These are phyloP conservation scores for Lethocerus indicus DNA, from an alignment of 1,140 invertebrate species.

Conservation along the genomic window DNA sequence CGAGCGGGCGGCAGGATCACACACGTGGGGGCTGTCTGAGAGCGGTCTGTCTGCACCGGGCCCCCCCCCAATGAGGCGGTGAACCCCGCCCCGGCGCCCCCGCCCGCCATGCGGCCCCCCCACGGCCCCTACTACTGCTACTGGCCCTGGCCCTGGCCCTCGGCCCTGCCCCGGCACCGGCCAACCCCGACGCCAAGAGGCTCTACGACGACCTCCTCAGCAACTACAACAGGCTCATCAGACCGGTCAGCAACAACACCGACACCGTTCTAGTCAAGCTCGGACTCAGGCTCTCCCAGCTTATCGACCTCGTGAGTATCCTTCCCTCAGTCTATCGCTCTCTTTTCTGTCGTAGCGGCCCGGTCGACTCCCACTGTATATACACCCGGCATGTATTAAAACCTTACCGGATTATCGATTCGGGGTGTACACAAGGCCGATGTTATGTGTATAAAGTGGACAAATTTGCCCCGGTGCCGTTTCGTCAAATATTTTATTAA, in stretches of 20 bases:
- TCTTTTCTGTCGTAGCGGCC: no score
- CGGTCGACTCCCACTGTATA: no score
- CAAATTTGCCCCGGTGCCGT: no score
- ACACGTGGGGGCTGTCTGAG: no score
- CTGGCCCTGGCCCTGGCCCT: constrained; percentile 7
- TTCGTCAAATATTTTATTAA: no score
- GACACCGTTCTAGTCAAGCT: constrained; percentile 87
- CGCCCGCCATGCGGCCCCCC: neutral
- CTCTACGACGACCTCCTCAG: constrained; percentile 89
- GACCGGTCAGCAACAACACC: constrained; percentile 83
- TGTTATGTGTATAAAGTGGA: no score
- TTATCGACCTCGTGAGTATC: constrained; percentile 79
- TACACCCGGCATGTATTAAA: no score
- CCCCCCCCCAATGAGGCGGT: neutral
- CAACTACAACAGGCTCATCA: constrained; percentile 89
- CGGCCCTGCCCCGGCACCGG: constrained; percentile 12
- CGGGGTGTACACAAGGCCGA: no score
- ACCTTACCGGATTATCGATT: no score
- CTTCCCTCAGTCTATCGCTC: no score
- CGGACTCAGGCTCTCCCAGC: constrained; percentile 78
- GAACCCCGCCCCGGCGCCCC: neutral
- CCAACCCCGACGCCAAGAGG: constrained; percentile 79
- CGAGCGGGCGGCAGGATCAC: no score
- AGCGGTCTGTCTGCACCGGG: no score
- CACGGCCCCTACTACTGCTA: neutral